Evolutionary conservation across 1,140 invertebrate species (phyloP).

Genomic region (Cotesia vestalis): DNA sequence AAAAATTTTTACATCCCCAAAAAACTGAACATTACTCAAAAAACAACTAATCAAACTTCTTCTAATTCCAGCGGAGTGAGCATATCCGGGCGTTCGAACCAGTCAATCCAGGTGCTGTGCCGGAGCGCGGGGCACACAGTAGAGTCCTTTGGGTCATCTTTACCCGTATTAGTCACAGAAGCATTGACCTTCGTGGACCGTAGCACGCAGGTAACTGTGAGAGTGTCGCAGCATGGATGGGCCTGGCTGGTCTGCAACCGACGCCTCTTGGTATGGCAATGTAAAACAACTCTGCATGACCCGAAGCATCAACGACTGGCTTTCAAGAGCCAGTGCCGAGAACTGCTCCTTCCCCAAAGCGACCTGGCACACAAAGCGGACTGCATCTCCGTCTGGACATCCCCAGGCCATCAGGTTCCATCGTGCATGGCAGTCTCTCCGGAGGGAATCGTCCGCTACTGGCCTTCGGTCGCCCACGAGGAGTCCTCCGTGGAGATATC

Average conservation of each 20-base stretch:
- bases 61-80: slow-evolving; percentile 66
- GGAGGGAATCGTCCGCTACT: slow-evolving; percentile 90
- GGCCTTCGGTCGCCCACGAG: slow-evolving; percentile 90
- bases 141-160: slow-evolving; percentile 78
- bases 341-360: slow-evolving; percentile 88
- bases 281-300: slow-evolving; percentile 66
- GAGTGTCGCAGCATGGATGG: slow-evolving; percentile 75
- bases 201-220: slow-evolving; percentile 70
- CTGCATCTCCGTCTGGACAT: slow-evolving; percentile 81
- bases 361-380: slow-evolving; percentile 92
- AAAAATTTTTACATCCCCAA: too few species aligned
- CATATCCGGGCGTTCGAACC: slow-evolving; percentile 70
- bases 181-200: slow-evolving; percentile 81
- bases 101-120: slow-evolving; percentile 75
- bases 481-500: slow-evolving; percentile 84
- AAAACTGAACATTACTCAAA: too few species aligned
- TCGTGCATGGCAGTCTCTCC: slow-evolving; percentile 92
- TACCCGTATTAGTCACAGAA: slow-evolving; percentile 89
- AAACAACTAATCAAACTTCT: too few species aligned
- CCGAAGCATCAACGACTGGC: slow-evolving; percentile 61
- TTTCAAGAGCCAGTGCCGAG: slow-evolving; percentile 73
- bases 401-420: slow-evolving; percentile 76
- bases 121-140: slow-evolving; percentile 74
- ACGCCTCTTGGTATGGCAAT: slow-evolving; percentile 88
- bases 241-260: slow-evolving; percentile 89